phyloP scores from a whole-genome alignment of 2,113 vertebrate genomes.

The Azemiops feae region DNA sequence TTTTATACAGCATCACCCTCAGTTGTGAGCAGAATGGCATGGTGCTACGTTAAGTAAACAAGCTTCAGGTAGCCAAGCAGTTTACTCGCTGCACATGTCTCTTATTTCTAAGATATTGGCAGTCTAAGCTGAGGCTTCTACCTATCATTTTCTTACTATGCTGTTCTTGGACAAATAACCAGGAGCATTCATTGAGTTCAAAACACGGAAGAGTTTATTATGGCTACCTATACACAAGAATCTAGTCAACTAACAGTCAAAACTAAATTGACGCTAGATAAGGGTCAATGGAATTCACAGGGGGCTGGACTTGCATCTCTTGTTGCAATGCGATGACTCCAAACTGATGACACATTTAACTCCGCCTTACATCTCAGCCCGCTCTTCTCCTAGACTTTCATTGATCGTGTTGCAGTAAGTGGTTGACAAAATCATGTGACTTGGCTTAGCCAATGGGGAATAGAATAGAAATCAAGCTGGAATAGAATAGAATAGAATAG shows the following conservation, averaged over 20 bases:
- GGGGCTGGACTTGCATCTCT: no score
- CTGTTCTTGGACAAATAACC: background rate
- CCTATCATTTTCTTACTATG: background rate
- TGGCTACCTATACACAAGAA: no score
- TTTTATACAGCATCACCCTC: background rate
- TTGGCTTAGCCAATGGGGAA: background rate
- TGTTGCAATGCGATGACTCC: no score
- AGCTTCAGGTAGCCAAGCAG: background rate
- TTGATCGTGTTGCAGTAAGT: background rate
- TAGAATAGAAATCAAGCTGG: no score
- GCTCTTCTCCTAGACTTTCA: background rate
- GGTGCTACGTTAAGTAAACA: background rate
- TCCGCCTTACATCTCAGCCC: no score
- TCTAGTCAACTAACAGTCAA: no score
- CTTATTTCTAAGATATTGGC: background rate
- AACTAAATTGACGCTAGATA: no score
- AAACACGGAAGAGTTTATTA: no score
- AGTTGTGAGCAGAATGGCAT: background rate
- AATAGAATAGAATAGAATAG: no score
- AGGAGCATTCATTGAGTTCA: no score
- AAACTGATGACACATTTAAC: no score
- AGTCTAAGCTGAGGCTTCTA: background rate
- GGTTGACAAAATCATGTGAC: background rate
- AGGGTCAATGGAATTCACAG: no score
- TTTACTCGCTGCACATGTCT: background rate